These are phyloP conservation scores for Scartelaos histophorus DNA, from an alignment of 2,113 vertebrate species.

Conservation along the genomic window DNA sequence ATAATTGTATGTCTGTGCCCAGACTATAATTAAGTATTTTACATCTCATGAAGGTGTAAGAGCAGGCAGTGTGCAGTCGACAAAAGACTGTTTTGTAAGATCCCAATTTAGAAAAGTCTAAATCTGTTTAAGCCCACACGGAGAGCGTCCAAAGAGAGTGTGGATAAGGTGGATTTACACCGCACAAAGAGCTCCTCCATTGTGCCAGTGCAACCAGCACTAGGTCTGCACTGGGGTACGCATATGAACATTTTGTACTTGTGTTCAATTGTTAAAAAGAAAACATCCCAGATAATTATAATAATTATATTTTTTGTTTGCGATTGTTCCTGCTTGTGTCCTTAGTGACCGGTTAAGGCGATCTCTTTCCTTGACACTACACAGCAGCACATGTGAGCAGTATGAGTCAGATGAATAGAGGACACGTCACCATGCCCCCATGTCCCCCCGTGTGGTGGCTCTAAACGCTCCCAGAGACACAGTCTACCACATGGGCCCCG, in stretches of 20 bases:
- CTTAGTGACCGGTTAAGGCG: slow-evolving; percentile 6
- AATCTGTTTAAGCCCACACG: slow-evolving; percentile 38
- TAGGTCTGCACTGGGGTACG: slow-evolving; percentile 25
- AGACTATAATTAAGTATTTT: slow-evolving; percentile 56
- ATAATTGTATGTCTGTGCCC: slow-evolving; percentile 62
- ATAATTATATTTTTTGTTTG: neutral
- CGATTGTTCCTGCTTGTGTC: slow-evolving; percentile 11
- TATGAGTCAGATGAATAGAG: slow-evolving; percentile 25
- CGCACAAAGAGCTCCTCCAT: slow-evolving; percentile 32
- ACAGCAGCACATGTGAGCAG: slow-evolving; percentile 13
- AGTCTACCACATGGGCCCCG: slow-evolving; percentile 26
- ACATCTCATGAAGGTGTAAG: slow-evolving; percentile 53
- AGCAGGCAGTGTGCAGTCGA: slow-evolving; percentile 39
- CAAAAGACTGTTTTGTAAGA: slow-evolving; percentile 34
- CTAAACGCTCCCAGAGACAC: slow-evolving; percentile 49
- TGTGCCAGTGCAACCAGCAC: slow-evolving; percentile 26
- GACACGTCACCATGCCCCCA: slow-evolving; percentile 28
- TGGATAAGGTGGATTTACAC: slow-evolving; percentile 34
- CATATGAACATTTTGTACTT: neutral
- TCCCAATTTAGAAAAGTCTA: slow-evolving; percentile 25
- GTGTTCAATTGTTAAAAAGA: neutral
- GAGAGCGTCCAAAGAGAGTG: slow-evolving; percentile 16
- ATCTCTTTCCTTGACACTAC: slow-evolving; percentile 52
- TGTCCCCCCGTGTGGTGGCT: slow-evolving; percentile 17
- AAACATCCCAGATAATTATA: neutral